phyloP scores from a whole-genome alignment of 2,888 invertebrate species.

The Xiphydria camelus region DNA sequence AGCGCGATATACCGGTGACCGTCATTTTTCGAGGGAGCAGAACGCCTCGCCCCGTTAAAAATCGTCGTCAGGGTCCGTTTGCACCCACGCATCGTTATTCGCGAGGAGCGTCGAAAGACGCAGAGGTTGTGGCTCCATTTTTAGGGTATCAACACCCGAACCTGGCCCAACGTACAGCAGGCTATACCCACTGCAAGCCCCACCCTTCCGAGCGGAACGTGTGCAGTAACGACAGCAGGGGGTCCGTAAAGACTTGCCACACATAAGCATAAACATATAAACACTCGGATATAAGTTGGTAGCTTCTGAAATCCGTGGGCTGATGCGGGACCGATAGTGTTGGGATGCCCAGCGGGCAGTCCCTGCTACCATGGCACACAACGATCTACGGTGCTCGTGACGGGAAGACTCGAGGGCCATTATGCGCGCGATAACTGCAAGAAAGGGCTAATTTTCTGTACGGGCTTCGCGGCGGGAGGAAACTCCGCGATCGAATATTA shows the following conservation, averaged over 20 bases:
- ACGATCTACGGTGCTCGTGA: slow-evolving; percentile 45
- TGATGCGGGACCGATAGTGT: slow-evolving; percentile 52
- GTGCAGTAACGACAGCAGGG: slow-evolving; percentile 38
- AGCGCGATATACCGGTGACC: too few species aligned
- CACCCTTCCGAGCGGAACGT: slow-evolving; percentile 10
- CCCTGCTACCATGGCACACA: slow-evolving; percentile 41
- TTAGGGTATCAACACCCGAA: slow-evolving; percentile 17
- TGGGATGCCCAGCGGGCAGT: slow-evolving; percentile 51
- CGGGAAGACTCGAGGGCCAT: slow-evolving; percentile 42
- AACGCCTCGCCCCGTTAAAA: too few species aligned
- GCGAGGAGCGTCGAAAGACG: neutral
- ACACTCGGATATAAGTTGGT: slow-evolving; percentile 48
- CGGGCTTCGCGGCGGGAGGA: too few species aligned
- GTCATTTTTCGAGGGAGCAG: too few species aligned
- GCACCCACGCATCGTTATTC: neutral
- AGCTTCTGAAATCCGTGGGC: slow-evolving; percentile 55
- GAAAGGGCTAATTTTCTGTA: slow-evolving; percentile 24
- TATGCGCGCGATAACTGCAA: slow-evolving; percentile 14
- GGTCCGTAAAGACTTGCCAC: slow-evolving; percentile 49
- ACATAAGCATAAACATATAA: slow-evolving; percentile 46
- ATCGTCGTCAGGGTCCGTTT: too few species aligned
- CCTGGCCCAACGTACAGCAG: too few species aligned
- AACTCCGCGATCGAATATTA: too few species aligned
- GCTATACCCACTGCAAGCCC: slow-evolving; percentile 11
- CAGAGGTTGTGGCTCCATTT: slow-evolving; percentile 10